phyloP scores from a whole-genome alignment of 2,797 vertebrate genomes.

The Bucorvus abyssinicus region DNA sequence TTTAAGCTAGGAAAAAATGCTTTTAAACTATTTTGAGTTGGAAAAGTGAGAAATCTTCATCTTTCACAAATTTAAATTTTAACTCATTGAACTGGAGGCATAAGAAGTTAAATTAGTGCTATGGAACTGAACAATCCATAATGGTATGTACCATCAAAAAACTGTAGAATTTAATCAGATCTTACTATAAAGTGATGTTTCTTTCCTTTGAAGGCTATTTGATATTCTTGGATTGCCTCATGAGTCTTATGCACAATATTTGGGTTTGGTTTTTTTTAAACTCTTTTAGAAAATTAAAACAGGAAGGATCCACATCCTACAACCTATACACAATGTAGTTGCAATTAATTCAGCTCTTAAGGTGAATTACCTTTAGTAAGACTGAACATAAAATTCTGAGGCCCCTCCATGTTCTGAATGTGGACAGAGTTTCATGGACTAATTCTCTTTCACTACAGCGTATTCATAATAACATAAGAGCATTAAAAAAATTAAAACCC shows the following conservation, averaged over 20 bases:
- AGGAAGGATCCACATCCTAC: background rate
- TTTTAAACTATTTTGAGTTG: background rate
- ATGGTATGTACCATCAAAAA: background rate
- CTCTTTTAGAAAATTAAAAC: background rate
- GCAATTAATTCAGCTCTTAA: background rate
- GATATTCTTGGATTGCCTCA: background rate
- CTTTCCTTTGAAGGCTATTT: background rate
- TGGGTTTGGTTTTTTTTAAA: background rate
- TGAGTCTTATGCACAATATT: background rate
- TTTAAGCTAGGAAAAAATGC: background rate
- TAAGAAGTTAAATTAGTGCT: conserved; percentile 4
- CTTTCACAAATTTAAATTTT: background rate
- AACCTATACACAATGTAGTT: background rate
- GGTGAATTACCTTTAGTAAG: background rate
- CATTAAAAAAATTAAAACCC: background rate
- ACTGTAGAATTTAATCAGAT: background rate
- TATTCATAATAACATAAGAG: background rate
- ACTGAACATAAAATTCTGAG: background rate
- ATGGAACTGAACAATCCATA: background rate
- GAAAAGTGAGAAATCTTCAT: conserved; percentile 8
- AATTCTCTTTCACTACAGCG: background rate
- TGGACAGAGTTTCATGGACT: background rate
- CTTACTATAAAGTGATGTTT: background rate
- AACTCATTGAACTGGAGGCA: background rate
- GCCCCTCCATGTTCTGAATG: background rate